A percentile compares a stretch with the other conserved stretches of the same genome.
Evolutionary conservation across 2,113 vertebrate genomes (phyloP).

Genomic region (Scopus umbretta): DNA sequence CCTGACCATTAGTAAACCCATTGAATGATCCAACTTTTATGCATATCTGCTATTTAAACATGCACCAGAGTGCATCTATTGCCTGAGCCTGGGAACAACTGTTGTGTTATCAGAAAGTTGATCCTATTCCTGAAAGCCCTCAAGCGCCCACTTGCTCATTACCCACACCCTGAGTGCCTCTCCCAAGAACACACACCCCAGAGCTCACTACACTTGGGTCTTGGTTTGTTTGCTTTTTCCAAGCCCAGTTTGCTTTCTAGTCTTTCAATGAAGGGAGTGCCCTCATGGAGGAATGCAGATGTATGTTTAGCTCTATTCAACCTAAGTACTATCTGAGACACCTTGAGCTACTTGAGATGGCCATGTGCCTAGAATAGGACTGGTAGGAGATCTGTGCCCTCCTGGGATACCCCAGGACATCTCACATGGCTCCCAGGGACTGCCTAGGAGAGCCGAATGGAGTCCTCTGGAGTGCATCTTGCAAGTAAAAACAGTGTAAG

Average conservation of each 20-base stretch:
- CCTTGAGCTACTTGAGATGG: background rate
- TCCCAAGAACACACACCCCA: background rate
- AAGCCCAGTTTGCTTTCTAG: slow-evolving; percentile 27
- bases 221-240: slow-evolving; percentile 35
- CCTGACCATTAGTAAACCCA: background rate
- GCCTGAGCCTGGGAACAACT: background rate
- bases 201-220: background rate
- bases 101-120: background rate
- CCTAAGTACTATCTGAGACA: background rate
- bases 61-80: background rate
- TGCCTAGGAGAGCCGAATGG: background rate
- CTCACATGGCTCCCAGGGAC: background rate
- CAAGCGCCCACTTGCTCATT: slow-evolving; percentile 18
- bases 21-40: background rate
- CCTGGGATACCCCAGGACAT: background rate
- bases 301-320: background rate
- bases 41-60: background rate
- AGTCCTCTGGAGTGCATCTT: background rate
- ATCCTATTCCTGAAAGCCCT: slow-evolving; percentile 28
- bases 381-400: background rate
- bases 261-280: slow-evolving; percentile 34
- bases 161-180: slow-evolving; percentile 1
- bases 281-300: slow-evolving; percentile 4
- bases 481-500: background rate
- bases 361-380: background rate